Base-by-base conservation (phyloP, 2,797 vertebrate genomes). In the Enteromius radiatus region DNA sequence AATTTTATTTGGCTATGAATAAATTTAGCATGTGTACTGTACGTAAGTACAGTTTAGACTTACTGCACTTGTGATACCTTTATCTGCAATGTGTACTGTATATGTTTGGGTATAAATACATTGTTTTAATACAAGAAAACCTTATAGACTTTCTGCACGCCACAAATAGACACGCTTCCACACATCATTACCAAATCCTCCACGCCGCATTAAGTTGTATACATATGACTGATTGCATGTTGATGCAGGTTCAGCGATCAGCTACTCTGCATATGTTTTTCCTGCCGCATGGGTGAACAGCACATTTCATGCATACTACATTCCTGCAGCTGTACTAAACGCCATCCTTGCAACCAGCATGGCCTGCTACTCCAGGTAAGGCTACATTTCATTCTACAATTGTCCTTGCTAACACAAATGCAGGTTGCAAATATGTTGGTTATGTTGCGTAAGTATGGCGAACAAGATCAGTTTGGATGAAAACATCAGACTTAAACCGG, bases 291-390 rank as follows among this genome's bases (percentile, higher is more conserved):
- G 97, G 97, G 65, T 95, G 21, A 85, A 91, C 88, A 86, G 94
- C 88, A 15, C 86, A 6, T 98, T 98, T 91, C 96, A 97, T 54
- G 88, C 23, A 15, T 94, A 78, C 85, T 99, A 95, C 61, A 38
- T 98, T 41, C 85, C 92, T 61, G n/a, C 94, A 0, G 94, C 96
- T 0, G 91, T 96, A 82, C 0, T 96, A 9, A 99, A 99, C 92
- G 91, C 95, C 0, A 3, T 93, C 0, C 0, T 97, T 52, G 95
- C 95, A 92, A 98, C 95, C 0, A 31, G 87, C 28, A 84, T 98
- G 6, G 90, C 97, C 89, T 99, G 98, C 91, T 98, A 97, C 76
- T 98, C 97, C 91, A 97, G 98, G 98, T 99, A 92, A 70, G 1
- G 14, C 38, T 65, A 14, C n/a, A 75, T 14, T 41, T 41, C 23